Conservation (phyloP, 2,113 vertebrate genomes). For the Psilopsiagon aymara region DNA sequence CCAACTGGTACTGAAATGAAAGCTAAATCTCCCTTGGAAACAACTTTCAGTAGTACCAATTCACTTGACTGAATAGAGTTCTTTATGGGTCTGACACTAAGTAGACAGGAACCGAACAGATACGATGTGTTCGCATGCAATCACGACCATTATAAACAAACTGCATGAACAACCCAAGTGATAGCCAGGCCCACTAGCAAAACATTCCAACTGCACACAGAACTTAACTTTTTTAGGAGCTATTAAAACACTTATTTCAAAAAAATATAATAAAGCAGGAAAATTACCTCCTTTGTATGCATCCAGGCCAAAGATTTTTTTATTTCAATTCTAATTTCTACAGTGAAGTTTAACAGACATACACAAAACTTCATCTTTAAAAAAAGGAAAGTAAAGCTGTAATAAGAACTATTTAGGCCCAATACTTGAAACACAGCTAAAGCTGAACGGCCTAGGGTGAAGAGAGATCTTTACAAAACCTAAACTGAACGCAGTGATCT, state of each 20-base stretch:
- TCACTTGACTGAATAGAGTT: neutral
- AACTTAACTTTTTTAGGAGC: neutral
- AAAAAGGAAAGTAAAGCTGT: neutral
- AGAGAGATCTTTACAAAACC: neutral
- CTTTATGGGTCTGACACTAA: neutral
- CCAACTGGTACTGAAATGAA: constrained; percentile 11
- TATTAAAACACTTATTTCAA: neutral
- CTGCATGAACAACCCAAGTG: neutral
- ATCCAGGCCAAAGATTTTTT: neutral
- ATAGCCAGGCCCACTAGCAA: neutral
- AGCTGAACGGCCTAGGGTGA: neutral
- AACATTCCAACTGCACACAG: constrained; percentile 4
- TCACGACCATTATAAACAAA: neutral
- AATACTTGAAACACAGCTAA: neutral
- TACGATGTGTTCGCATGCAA: neutral
- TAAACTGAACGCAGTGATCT: neutral
- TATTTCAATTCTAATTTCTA: neutral
- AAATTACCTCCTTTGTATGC: neutral
- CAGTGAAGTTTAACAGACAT: neutral
- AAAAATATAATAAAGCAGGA: neutral
- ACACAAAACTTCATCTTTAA: neutral
- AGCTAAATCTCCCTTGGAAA: neutral
- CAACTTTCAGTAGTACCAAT: neutral
- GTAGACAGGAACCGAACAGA: neutral
- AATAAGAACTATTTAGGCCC: neutral